A percentile compares a stretch with the other conserved stretches of the same genome.
Evolutionary conservation across 1,140 invertebrate genomes (phyloP).

Genomic region (Antheraea pernyi): DNA sequence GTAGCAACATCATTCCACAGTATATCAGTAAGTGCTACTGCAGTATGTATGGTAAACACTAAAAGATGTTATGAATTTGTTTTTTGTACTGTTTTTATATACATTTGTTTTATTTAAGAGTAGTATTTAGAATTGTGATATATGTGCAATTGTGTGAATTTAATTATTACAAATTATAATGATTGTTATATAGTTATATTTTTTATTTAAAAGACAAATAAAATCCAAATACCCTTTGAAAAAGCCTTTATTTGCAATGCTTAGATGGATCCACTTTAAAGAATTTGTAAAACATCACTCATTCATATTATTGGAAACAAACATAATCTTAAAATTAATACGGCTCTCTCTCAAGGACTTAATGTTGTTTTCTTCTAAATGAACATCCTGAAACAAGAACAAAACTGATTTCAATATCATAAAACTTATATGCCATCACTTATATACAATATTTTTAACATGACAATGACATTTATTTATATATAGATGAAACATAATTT

Average conservation of each 20-base stretch:
- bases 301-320: conserved; percentile 71
- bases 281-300: conserved; percentile 69
- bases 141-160: not conserved
- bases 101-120: no score
- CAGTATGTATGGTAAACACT: no score
- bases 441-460: no score
- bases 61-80: no score
- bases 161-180: not conserved
- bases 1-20: no score
- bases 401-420: conserved; percentile 17
- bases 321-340: conserved; percentile 76
- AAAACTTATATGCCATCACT: not conserved
- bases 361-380: conserved; percentile 96
- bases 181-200: not conserved
- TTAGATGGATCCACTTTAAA: conserved; percentile 67
- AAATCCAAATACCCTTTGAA: conserved; percentile 56
- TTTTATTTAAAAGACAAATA: not conserved
- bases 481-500: no score
- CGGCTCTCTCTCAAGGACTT: conserved; percentile 70
- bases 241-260: conserved; percentile 78
- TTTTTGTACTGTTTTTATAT: no score
- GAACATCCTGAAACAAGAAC: conserved; percentile 89
- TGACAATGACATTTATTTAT: no score
- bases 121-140: no score
- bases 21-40: no score